Evolutionary conservation across 2,113 vertebrate genomes (phyloP).

Genomic region (Peucedramus taeniatus): DNA sequence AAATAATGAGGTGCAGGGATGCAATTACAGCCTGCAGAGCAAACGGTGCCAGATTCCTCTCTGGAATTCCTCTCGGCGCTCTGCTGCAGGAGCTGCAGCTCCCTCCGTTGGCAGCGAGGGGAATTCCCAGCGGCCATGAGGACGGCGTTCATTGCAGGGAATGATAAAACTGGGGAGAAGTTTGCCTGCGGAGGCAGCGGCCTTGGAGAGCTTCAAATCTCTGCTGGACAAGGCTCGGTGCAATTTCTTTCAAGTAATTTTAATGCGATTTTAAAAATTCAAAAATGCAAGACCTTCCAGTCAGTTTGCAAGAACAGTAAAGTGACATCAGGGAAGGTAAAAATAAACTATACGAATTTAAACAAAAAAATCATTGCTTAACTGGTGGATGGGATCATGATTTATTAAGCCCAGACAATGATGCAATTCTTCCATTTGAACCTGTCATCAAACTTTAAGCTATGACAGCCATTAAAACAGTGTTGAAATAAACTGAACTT

Average conservation of each 20-base stretch:
- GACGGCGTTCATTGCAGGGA: not conserved
- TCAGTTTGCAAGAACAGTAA: not conserved
- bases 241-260: not conserved
- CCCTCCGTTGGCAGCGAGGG: not conserved
- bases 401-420: not conserved
- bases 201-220: not conserved
- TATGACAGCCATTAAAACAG: not conserved
- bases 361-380: not conserved
- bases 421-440: not conserved
- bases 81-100: not conserved
- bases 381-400: not conserved
- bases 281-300: not conserved
- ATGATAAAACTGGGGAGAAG: not conserved
- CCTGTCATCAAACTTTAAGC: not conserved
- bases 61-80: not conserved
- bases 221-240: not conserved
- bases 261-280: not conserved
- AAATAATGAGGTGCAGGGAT: no score
- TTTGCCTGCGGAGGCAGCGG: not conserved
- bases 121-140: not conserved
- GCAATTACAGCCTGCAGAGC: not conserved
- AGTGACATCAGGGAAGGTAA: not conserved
- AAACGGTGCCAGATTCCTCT: not conserved
- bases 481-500: not conserved
- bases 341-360: not conserved